Conservation (phyloP, 2,888 invertebrate species). For the Trypoxylon attenuatum region DNA sequence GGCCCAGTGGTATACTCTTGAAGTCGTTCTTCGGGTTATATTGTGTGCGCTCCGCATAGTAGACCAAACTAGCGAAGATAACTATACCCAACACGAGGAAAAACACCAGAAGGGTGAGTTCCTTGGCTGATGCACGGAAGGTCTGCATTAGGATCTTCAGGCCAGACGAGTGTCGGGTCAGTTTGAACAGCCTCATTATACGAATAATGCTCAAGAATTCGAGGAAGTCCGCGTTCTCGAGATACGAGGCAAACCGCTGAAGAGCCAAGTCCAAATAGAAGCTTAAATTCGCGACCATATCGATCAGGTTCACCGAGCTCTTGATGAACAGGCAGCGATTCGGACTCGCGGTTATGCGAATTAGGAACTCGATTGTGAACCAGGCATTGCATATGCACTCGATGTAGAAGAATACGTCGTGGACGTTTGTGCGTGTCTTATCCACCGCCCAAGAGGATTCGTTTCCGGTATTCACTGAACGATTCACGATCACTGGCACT, state of each 20-base stretch:
- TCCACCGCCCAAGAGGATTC: constrained; percentile 90
- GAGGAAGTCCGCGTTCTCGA: constrained; percentile 96
- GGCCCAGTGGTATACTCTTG: constrained; percentile 96
- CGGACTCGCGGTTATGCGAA: constrained; percentile 94
- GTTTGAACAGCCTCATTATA: constrained; percentile 97
- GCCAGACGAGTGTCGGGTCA: constrained; percentile 97
- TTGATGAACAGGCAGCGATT: constrained; percentile 96
- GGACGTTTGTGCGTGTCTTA: constrained; percentile 95
- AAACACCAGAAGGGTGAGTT: constrained; percentile 96
- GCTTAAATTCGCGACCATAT: constrained; percentile 98
- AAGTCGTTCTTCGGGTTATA: constrained; percentile 97
- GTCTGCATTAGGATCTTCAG: constrained; percentile 98
- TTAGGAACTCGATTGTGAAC: constrained; percentile 98
- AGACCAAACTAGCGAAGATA: constrained; percentile 98
- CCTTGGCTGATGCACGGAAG: constrained; percentile 97
- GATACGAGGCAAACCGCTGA: constrained; percentile 91
- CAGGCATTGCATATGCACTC: constrained; percentile 99
- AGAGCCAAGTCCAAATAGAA: constrained; percentile 97
- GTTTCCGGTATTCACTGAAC: constrained; percentile 85
- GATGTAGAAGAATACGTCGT: constrained; percentile 98
- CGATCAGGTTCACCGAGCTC: constrained; percentile 98
- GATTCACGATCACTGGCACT: constrained; percentile 90
- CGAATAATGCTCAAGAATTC: constrained; percentile 99
- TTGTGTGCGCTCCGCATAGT: constrained; percentile 97
- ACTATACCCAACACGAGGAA: constrained; percentile 96